Base-by-base conservation (phyloP, 2,113 vertebrate species). In the Mola mola region DNA sequence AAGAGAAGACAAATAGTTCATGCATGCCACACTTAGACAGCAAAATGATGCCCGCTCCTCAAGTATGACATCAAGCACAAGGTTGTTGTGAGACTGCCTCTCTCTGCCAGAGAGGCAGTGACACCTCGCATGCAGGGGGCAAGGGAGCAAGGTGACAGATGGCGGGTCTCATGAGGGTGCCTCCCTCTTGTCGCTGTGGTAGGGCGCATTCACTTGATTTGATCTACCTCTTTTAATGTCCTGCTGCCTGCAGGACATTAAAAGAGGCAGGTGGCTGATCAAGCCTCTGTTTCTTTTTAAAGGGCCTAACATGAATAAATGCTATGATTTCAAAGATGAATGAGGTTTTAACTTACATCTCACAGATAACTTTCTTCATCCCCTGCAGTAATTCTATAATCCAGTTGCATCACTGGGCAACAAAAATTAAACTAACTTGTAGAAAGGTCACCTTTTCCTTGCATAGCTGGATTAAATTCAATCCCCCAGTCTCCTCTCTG, bases 401-500 rank as follows among this genome's bases (percentile, higher is more conserved):
- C 88, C 83, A 78, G 73, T 85, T 72, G 75, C 78, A 86, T 86
- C 85, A 82, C 41, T 38, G 53, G 20, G 37, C 66, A 75, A 61
- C 61, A 78, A 64, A 80, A 78, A 81, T 85, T 51, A 84, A 84
- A 84, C 79, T 25, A 70, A 66, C 76, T 78, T 79, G 43, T 48
- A 63, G 68, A 63, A 78, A 88, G 87, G 85, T 90, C 82, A 87
- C 80, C 78, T 61, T 79, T 66, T 46, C 63, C 24, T 49, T 36
- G 37, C 59, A 41, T 58, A 8, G 84, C 65, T 81, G 79, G 84
- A 88, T 88, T 86, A 78, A 83, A 83, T 82, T 78, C 67, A 82
- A 80, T 80, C 81, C 82, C 79, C 72, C 74, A 40, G 58, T 66
- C 77, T 55, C 57, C 82, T 71, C 73, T 77, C 65, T 55, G 75